Evolutionary conservation across 2,113 vertebrate genomes (phyloP).

Genomic region (Nettapus auritus): DNA sequence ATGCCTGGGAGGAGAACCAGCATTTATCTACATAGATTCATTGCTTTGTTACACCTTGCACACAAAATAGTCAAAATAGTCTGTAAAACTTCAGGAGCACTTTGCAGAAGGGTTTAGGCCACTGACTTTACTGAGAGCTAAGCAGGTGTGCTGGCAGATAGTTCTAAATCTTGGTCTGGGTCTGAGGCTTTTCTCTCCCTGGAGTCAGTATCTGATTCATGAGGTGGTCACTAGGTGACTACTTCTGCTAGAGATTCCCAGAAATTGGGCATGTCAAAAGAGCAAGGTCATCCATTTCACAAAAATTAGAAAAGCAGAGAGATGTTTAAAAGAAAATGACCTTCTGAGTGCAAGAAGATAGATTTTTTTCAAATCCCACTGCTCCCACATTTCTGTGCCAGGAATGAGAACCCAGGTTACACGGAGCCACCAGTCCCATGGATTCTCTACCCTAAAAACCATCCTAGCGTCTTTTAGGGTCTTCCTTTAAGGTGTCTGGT

Average conservation of each 20-base stretch:
- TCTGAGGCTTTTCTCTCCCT: neutral
- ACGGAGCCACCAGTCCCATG: fast-evolving
- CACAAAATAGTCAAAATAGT: neutral
- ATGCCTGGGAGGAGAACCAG: neutral
- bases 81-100: neutral
- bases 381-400: neutral
- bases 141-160: neutral
- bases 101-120: neutral
- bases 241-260: neutral
- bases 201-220: neutral
- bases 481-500: neutral
- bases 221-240: neutral
- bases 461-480: neutral
- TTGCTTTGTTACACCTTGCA: neutral
- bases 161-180: neutral
- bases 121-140: fast-evolving
- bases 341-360: neutral
- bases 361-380: neutral
- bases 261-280: neutral
- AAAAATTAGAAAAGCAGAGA: neutral
- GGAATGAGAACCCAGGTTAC: neutral
- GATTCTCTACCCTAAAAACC: neutral
- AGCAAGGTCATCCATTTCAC: neutral
- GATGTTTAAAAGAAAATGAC: neutral
- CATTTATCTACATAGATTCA: neutral